Evolutionary conservation across 1,140 invertebrate genomes (phyloP).

Genomic region (Phymastichus coffea): DNA sequence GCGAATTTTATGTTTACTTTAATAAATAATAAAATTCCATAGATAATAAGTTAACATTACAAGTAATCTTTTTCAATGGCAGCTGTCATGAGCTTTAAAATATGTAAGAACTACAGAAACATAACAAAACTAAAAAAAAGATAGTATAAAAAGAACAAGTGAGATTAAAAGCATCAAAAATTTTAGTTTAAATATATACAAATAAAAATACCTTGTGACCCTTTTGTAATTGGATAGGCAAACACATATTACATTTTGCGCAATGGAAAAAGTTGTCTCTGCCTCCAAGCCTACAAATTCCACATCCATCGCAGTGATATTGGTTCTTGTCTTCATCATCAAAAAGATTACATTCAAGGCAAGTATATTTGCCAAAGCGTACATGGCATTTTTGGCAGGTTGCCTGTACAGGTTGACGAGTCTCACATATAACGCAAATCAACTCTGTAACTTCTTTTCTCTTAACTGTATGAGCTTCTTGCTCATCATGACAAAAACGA

Average conservation of each 20-base stretch:
- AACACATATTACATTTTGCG: slow-evolving; percentile 82
- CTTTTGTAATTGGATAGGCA: slow-evolving; percentile 74
- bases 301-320: slow-evolving; percentile 86
- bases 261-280: slow-evolving; percentile 86
- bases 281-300: slow-evolving; percentile 84
- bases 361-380: slow-evolving; percentile 84
- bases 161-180: too few species aligned
- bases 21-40: too few species aligned
- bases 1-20: too few species aligned
- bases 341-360: slow-evolving; percentile 83
- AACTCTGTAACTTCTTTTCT: slow-evolving; percentile 78
- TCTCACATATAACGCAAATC: slow-evolving; percentile 78
- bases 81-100: neutral
- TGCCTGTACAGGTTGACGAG: slow-evolving; percentile 76
- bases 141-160: neutral
- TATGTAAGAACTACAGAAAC: neutral
- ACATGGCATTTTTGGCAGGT: slow-evolving; percentile 74
- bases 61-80: too few species aligned
- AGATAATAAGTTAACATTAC: too few species aligned
- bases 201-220: slow-evolving; percentile 69
- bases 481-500: slow-evolving; percentile 86
- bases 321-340: slow-evolving; percentile 86
- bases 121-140: too few species aligned
- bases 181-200: neutral
- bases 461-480: slow-evolving; percentile 79